phyloP scores from a whole-genome alignment of 2,797 vertebrate genomes.

The Enoplosus armatus region DNA sequence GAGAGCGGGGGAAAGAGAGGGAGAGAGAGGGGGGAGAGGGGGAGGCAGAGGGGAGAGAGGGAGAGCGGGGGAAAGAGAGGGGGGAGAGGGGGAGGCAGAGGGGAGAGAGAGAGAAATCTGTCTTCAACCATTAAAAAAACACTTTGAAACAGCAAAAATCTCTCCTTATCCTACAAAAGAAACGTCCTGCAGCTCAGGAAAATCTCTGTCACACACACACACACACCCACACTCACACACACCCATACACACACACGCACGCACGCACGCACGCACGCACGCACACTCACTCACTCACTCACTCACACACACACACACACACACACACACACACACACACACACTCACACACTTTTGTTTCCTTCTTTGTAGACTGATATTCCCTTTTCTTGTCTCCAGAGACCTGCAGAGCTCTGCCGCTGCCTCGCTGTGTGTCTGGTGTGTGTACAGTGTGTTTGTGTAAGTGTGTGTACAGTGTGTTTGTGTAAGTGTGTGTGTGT shows the following conservation, averaged over 20 bases:
- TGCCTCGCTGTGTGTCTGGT: constrained; percentile 19
- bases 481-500: constrained; percentile 25
- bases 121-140: constrained; percentile 39
- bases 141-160: constrained; percentile 57
- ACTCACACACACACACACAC: constrained; percentile 63
- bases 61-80: neutral
- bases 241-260: constrained; percentile 61
- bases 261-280: constrained; percentile 61
- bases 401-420: constrained; percentile 53
- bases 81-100: neutral
- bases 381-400: constrained; percentile 54
- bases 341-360: constrained; percentile 66
- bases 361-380: constrained; percentile 55
- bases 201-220: constrained; percentile 38
- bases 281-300: constrained; percentile 61
- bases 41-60: too few relatives aligned
- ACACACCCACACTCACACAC: neutral
- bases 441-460: constrained; percentile 14
- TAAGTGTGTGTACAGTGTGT: constrained; percentile 24
- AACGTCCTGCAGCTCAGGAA: constrained; percentile 60
- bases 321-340: constrained; percentile 60
- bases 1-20: too few relatives aligned
- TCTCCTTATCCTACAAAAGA: constrained; percentile 53
- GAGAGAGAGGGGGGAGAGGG: too few relatives aligned
- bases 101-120: neutral